These are phyloP conservation scores for Mesochorus sp. DNA, from an alignment of 2,888 invertebrate species.

Conservation along the genomic window DNA sequence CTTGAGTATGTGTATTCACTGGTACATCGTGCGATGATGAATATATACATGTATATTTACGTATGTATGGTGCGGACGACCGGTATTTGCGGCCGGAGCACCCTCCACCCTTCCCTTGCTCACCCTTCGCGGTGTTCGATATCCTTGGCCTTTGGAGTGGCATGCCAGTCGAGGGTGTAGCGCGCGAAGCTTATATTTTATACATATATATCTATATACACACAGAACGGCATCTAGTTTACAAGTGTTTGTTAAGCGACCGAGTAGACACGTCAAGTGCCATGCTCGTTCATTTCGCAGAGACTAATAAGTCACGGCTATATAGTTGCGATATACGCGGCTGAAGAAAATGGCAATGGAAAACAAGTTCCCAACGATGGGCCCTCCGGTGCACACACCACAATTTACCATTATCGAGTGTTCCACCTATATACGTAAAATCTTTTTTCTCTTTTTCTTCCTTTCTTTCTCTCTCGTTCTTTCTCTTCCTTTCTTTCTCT, in stretches of 20 bases:
- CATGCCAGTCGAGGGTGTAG: constrained; percentile 45
- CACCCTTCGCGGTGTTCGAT: constrained; percentile 51
- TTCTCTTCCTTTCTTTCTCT: background rate
- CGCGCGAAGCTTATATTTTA: constrained; percentile 24
- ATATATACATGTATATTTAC: background rate
- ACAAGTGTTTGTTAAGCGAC: constrained; percentile 28
- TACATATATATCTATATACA: constrained; percentile 17
- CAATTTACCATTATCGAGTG: background rate
- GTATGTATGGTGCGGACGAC: background rate
- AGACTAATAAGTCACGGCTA: constrained; percentile 22
- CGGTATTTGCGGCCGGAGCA: constrained; percentile 50
- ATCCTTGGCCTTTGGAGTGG: constrained; percentile 60
- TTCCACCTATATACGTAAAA: too few relatives aligned
- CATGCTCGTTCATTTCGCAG: constrained; percentile 9
- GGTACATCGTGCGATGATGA: background rate
- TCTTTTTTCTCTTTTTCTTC: background rate
- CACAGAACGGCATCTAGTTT: background rate
- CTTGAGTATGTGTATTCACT: constrained; percentile 39
- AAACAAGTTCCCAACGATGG: background rate
- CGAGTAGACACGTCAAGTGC: constrained; percentile 31
- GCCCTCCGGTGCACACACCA: background rate
- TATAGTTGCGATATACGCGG: background rate
- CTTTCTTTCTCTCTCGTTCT: background rate
- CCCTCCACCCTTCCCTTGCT: constrained; percentile 33
- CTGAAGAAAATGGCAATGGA: background rate